Conservation (phyloP, 2,113 vertebrate species). For the Corythaeola cristata region DNA sequence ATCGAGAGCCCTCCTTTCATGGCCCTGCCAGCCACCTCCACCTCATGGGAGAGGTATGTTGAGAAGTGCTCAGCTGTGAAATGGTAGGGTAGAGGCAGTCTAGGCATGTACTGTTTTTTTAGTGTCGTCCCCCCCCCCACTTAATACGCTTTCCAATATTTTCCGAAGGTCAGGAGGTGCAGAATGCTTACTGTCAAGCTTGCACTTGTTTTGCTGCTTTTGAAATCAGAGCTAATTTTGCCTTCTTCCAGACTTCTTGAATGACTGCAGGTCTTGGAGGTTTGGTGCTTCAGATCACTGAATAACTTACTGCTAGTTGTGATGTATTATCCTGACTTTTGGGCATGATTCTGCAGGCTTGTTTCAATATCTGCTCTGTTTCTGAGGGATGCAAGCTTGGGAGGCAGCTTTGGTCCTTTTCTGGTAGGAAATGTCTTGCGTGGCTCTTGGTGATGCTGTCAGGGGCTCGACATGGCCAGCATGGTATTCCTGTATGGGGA, state of each 20-base stretch:
- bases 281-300: background rate
- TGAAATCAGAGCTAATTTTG: slow-evolving; percentile 29
- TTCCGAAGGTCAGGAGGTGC: background rate
- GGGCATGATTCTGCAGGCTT: background rate
- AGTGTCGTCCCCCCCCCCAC: background rate
- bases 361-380: background rate
- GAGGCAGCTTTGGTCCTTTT: background rate
- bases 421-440: background rate
- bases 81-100: background rate
- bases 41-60: background rate
- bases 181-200: slow-evolving; percentile 19
- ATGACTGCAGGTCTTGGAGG: background rate
- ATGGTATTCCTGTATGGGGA: background rate
- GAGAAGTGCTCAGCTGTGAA: background rate
- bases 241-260: background rate
- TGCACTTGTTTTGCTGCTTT: slow-evolving; percentile 32
- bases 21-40: background rate
- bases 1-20: background rate
- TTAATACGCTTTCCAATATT: background rate
- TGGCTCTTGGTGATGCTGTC: background rate
- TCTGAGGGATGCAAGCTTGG: background rate
- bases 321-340: background rate
- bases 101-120: background rate
- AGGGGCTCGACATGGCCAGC: rapidly evolving
- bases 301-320: background rate